These are phyloP conservation scores for Caenorhabditis sp. DNA, from an alignment of 2,888 invertebrate genomes.

Conservation along the genomic window DNA sequence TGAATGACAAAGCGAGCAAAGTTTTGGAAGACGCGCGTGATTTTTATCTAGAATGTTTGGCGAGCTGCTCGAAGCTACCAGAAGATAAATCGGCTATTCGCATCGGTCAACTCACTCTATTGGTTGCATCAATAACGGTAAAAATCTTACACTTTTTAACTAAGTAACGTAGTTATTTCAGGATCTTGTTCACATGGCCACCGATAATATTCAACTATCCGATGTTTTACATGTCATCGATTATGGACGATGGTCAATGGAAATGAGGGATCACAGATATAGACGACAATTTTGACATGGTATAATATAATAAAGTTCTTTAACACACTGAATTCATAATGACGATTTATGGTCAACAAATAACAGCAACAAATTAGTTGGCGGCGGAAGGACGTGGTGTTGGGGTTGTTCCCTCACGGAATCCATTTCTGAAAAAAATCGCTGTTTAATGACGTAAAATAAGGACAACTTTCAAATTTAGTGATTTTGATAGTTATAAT, in stretches of 20 bases:
- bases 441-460: background rate
- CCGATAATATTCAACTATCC: constrained; percentile 47
- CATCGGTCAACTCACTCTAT: constrained; percentile 25
- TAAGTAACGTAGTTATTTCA: constrained; percentile 8
- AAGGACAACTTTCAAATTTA: too few relatives aligned
- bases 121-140: constrained; percentile 42
- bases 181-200: constrained; percentile 44
- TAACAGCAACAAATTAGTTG: constrained; percentile 54
- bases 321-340: background rate
- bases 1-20: constrained; percentile 1
- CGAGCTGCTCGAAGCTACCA: background rate
- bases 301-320: background rate
- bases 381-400: constrained; percentile 56
- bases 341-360: constrained; percentile 45
- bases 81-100: constrained; percentile 4
- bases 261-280: constrained; percentile 32
- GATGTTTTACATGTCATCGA: constrained; percentile 44
- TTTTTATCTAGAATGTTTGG: background rate
- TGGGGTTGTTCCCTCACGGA: constrained; percentile 70
- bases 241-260: constrained; percentile 38
- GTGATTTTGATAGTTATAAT: too few relatives aligned
- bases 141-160: background rate
- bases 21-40: background rate
- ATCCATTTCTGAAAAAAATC: constrained; percentile 68
- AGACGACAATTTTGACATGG: constrained; percentile 29